A percentile compares a stretch with the other conserved stretches of the same genome.
Evolutionary conservation across 2,797 vertebrate genomes (phyloP).

Genomic region (Macrochelys suwanniensis): DNA sequence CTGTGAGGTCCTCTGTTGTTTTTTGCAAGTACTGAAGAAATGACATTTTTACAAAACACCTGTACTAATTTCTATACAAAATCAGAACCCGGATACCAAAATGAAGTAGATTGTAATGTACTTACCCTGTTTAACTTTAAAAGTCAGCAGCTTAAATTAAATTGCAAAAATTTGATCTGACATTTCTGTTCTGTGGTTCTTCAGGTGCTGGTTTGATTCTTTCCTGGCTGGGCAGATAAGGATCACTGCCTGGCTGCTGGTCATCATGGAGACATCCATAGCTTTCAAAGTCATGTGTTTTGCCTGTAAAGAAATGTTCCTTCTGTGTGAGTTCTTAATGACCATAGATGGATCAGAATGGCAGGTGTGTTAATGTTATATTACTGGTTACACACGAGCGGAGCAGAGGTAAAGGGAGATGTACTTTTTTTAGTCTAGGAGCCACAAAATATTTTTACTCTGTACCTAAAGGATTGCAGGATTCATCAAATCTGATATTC

Average conservation of each 20-base stretch:
- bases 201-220: slow-evolving; percentile 57
- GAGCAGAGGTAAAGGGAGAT: slow-evolving; percentile 22
- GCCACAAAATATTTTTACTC: not conserved
- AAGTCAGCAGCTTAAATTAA: slow-evolving; percentile 72
- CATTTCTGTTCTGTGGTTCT: slow-evolving; percentile 67
- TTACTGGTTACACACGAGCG: not conserved
- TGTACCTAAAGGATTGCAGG: not conserved
- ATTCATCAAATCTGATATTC: not conserved
- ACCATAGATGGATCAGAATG: slow-evolving; percentile 25
- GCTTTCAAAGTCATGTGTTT: slow-evolving; percentile 70
- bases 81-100: slow-evolving; percentile 34
- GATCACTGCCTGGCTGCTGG: slow-evolving; percentile 61
- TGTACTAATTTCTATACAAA: slow-evolving; percentile 31
- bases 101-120: slow-evolving; percentile 43
- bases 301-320: slow-evolving; percentile 72
- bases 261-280: slow-evolving; percentile 73
- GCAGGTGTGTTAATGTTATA: not conserved
- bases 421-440: slow-evolving; percentile 4
- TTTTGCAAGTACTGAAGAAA: slow-evolving; percentile 38
- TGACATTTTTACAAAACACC: slow-evolving; percentile 22
- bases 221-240: slow-evolving; percentile 43
- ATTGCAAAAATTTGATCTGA: slow-evolving; percentile 80
- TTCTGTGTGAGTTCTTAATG: slow-evolving; percentile 31
- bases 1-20: not conserved
- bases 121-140: slow-evolving; percentile 36